Conservation (phyloP, 1,140 invertebrate genomes). For the Drosophila teissieri region DNA sequence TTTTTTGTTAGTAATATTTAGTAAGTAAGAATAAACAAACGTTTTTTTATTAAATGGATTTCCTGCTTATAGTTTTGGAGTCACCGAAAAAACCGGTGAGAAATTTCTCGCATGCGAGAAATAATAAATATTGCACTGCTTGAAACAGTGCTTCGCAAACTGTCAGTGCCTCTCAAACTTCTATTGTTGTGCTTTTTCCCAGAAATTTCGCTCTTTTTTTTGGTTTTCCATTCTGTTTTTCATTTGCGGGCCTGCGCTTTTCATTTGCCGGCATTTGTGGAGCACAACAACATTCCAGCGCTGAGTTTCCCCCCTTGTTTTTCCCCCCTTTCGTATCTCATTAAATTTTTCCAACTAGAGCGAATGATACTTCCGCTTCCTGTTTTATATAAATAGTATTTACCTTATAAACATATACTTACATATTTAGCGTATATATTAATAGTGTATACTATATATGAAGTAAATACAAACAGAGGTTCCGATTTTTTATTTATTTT, state of each 20-base stretch:
- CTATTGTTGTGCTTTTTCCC: constrained; percentile 25
- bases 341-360: background rate
- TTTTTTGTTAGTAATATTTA: too few species aligned
- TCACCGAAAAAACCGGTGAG: background rate
- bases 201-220: background rate
- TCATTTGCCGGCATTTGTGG: constrained; percentile 63
- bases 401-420: constrained; percentile 20
- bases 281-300: constrained; percentile 37
- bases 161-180: background rate
- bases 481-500: constrained; percentile 3
- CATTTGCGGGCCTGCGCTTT: constrained; percentile 50
- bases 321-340: background rate
- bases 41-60: background rate
- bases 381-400: constrained; percentile 28
- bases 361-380: constrained; percentile 66
- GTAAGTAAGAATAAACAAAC: too few species aligned
- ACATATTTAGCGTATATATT: background rate
- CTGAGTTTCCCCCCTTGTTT: background rate
- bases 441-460: constrained; percentile 26
- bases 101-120: constrained; percentile 47
- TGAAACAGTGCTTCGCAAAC: constrained; percentile 19
- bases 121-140: constrained; percentile 15
- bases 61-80: constrained; percentile 13
- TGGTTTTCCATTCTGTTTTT: background rate
- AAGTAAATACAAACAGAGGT: constrained; percentile 14